These are phyloP conservation scores for Marasmarcha lunaedactyla DNA, from an alignment of 2,888 invertebrate genomes.

Conservation along the genomic window DNA sequence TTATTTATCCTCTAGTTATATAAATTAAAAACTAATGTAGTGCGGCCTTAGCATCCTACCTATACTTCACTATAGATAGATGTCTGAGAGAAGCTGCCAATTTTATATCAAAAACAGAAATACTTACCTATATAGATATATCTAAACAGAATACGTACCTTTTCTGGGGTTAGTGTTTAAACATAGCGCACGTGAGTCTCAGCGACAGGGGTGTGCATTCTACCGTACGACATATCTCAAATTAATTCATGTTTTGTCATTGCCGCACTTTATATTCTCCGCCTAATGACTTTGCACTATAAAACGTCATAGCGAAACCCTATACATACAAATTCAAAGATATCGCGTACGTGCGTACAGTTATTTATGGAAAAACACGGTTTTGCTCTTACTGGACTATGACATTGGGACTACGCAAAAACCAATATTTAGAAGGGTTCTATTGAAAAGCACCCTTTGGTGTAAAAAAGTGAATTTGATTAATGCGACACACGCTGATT, in stretches of 20 bases:
- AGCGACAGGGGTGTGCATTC: conserved; percentile 41
- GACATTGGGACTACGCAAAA: conserved; percentile 38
- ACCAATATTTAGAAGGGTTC: conserved; percentile 67
- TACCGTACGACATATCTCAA: conserved; percentile 64
- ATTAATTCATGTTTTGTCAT: conserved; percentile 71
- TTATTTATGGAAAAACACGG: conserved; percentile 60
- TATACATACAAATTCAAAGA: conserved; percentile 27
- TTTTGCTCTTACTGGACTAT: conserved; percentile 64
- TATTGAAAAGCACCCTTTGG: conserved; percentile 59
- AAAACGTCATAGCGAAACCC: conserved; percentile 49
- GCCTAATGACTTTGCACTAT: conserved; percentile 62
- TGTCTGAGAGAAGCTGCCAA: too few species aligned
- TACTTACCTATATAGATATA: too few species aligned
- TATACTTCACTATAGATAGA: too few species aligned
- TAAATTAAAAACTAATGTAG: too few species aligned
- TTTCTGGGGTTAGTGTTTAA: too few species aligned
- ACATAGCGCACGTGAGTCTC: conserved; percentile 23
- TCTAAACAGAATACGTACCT: background rate
- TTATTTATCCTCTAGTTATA: too few species aligned
- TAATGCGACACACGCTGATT: conserved; percentile 28
- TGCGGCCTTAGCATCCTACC: too few species aligned
- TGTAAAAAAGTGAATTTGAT: conserved; percentile 56
- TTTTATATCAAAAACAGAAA: too few species aligned
- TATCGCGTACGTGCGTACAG: conserved; percentile 47
- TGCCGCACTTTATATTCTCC: conserved; percentile 64